Percentiles rank a stretch among this genome's conserved stretches.
Evolutionary conservation across 2,888 invertebrate genomes (phyloP).

Genomic region (Andricus curvator): DNA sequence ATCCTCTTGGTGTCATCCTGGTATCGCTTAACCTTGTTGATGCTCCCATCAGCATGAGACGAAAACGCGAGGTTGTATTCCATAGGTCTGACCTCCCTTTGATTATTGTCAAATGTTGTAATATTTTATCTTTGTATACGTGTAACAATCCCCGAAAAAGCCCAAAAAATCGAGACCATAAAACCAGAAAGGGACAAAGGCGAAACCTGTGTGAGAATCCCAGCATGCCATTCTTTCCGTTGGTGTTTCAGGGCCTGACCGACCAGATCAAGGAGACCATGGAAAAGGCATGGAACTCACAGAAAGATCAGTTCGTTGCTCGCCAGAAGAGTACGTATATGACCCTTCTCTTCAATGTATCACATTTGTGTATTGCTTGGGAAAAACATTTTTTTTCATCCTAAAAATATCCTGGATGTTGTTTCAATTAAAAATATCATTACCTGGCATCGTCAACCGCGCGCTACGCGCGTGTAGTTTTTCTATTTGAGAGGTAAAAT

Average conservation of each 20-base stretch:
- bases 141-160: not conserved
- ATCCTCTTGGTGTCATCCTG: slow-evolving; percentile 13
- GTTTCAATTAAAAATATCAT: not conserved
- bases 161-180: slow-evolving; percentile 8
- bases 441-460: no score
- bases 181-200: slow-evolving; percentile 51
- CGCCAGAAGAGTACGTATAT: slow-evolving; percentile 91
- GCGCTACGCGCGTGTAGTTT: no score
- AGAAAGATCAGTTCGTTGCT: slow-evolving; percentile 91
- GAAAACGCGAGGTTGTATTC: not conserved
- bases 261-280: slow-evolving; percentile 89
- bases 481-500: no score
- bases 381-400: not conserved
- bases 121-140: not conserved
- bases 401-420: not conserved
- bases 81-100: not conserved
- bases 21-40: slow-evolving; percentile 4
- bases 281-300: slow-evolving; percentile 94
- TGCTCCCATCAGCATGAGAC: slow-evolving; percentile 16
- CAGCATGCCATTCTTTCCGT: slow-evolving; percentile 72
- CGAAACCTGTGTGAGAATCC: slow-evolving; percentile 67
- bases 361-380: not conserved
- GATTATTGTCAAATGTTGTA: not conserved
- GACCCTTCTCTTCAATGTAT: not conserved
- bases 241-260: slow-evolving; percentile 88